Conservation (phyloP, 2,113 vertebrate genomes). For the Drymodes brunneopygia region DNA sequence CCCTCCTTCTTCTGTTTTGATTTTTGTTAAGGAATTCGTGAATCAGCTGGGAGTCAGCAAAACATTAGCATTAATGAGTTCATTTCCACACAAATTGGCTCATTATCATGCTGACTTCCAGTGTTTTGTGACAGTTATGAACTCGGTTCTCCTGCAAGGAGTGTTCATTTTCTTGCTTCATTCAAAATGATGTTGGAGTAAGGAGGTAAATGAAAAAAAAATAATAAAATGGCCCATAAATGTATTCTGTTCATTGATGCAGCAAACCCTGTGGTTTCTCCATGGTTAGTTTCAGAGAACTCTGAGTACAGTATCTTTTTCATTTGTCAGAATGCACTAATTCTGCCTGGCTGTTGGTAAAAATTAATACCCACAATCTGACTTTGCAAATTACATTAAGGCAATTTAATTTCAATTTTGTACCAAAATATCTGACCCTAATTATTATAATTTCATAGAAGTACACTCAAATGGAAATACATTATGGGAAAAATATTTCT, state of each 20-base stretch:
- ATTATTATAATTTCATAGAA: background rate
- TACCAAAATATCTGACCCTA: background rate
- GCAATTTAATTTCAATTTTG: background rate
- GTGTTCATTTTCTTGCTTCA: slow-evolving; percentile 41
- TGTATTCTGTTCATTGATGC: background rate
- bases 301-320: background rate
- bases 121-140: slow-evolving; percentile 53
- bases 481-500: background rate
- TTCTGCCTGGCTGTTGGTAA: background rate
- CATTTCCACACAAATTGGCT: slow-evolving; percentile 73
- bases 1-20: slow-evolving; percentile 42
- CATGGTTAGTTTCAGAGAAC: background rate
- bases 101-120: slow-evolving; percentile 69
- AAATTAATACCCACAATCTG: background rate
- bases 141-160: slow-evolving; percentile 47
- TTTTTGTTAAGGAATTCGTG: slow-evolving; percentile 61
- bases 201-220: background rate
- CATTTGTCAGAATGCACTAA: background rate
- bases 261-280: background rate
- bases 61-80: slow-evolving; percentile 75
- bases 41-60: slow-evolving; percentile 73
- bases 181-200: background rate
- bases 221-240: background rate
- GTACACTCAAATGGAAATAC: background rate
- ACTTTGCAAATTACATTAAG: background rate